Base-by-base conservation (phyloP, 2,888 invertebrate genomes). In the Eueremaeus valkanovi region DNA sequence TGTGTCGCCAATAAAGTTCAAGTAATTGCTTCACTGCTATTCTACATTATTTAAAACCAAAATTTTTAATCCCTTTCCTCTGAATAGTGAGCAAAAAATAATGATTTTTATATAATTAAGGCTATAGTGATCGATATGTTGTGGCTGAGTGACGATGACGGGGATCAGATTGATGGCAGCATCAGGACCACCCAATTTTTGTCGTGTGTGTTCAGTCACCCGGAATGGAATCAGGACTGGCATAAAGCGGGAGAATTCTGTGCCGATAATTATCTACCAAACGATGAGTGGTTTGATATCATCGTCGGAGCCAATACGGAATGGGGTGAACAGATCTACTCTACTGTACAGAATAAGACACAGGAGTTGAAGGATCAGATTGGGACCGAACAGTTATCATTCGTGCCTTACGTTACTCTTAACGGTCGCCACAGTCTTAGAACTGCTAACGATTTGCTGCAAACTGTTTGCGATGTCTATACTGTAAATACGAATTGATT, bases 1-100 rank as follows among this genome's bases (percentile, higher is more conserved):
- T 75, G 75, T 42, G 29, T 75, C 55, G 70, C 75, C 31, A 75
- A 75, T 33, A 49, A 72, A 33, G 51, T 75, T 31, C 70, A 72
- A n/a, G 70, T 72, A 18, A 33, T 9, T 55, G n/a, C 11, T 24
- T 24, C n/a, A n/a, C n/a, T n/a, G n/a, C n/a, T 55, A 24, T 21
- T 55, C 27, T 55, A 21, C n/a, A 55, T 55, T 21, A 55, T 8
- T 55, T 55, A 55, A n/a, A n/a, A n/a, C n/a, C n/a, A n/a, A n/a
- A n/a, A n/a, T n/a, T n/a, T n/a, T n/a, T n/a, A n/a, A n/a, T n/a
- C n/a, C n/a, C n/a, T n/a, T n/a, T n/a, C n/a, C n/a, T n/a, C n/a
- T n/a, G n/a, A n/a, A n/a, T n/a, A n/a, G n/a, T n/a, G n/a, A n/a
- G n/a, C n/a, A n/a, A n/a, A n/a, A n/a, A n/a, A n/a, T n/a, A n/a